These are phyloP conservation scores for Sebastes ruberrimus DNA, from an alignment of 2,797 vertebrate species.

Conservation along the genomic window DNA sequence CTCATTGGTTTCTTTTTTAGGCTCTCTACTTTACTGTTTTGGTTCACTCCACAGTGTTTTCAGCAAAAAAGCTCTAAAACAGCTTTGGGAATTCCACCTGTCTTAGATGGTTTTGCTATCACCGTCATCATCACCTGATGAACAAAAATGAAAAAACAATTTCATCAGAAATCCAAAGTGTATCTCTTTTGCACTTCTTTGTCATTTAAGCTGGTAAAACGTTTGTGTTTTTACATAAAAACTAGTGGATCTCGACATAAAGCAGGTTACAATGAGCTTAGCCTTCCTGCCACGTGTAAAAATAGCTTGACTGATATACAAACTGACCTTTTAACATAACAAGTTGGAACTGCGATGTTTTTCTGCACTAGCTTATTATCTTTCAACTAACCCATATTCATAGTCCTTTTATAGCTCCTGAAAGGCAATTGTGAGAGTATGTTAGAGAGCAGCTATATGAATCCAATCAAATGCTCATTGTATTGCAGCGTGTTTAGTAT, in stretches of 20 bases:
- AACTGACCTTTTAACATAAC: constrained; percentile 9
- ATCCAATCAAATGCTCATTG: constrained; percentile 12
- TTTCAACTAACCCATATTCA: background rate
- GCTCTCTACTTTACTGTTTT: background rate
- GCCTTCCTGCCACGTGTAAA: background rate
- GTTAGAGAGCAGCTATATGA: constrained; percentile 20
- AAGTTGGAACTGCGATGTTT: background rate
- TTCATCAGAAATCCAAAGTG: background rate
- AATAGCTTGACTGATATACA: background rate
- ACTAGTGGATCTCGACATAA: background rate
- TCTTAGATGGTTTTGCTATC: background rate
- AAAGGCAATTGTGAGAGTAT: background rate
- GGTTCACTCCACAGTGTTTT: background rate
- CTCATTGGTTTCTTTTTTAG: background rate
- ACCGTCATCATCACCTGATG: background rate
- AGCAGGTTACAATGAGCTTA: background rate
- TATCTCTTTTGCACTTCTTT: background rate
- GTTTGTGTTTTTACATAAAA: background rate
- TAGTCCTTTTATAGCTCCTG: background rate
- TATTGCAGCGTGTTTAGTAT: constrained; percentile 54
- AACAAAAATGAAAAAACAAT: background rate
- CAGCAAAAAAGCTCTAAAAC: background rate
- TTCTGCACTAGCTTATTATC: background rate
- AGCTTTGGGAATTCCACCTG: background rate
- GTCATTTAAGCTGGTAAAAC: background rate